Evolutionary conservation across 2,888 invertebrate species (phyloP).

Genomic region (Phyto melanocephala): DNA sequence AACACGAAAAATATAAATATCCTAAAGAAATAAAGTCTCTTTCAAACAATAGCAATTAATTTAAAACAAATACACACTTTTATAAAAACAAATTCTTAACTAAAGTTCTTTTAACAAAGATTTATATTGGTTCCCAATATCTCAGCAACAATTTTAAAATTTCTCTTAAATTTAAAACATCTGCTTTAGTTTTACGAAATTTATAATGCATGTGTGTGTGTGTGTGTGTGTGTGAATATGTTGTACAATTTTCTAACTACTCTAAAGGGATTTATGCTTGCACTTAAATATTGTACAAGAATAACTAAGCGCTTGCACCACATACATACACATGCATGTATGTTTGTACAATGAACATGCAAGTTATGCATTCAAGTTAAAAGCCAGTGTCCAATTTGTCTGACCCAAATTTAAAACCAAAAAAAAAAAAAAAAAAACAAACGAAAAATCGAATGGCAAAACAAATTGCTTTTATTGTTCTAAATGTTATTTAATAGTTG

Average conservation of each 20-base stretch:
- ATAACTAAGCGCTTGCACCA: neutral
- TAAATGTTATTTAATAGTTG: slow-evolving; percentile 45
- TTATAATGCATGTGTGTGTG: neutral
- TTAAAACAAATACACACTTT: neutral
- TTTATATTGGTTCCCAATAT: no score
- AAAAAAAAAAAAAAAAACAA: neutral
- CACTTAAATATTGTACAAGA: slow-evolving; percentile 38
- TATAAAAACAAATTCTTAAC: neutral
- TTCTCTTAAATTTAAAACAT: slow-evolving; percentile 26
- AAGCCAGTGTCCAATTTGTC: slow-evolving; percentile 44
- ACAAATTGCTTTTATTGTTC: slow-evolving; percentile 47
- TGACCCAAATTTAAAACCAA: slow-evolving; percentile 44
- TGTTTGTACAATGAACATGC: neutral
- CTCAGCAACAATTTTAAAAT: no score
- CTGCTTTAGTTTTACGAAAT: slow-evolving; percentile 15
- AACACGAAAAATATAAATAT: neutral
- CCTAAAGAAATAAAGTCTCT: neutral
- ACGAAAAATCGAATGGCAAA: slow-evolving; percentile 24
- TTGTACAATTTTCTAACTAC: slow-evolving; percentile 14
- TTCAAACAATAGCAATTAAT: slow-evolving; percentile 21
- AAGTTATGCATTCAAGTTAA: slow-evolving; percentile 37
- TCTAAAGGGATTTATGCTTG: slow-evolving; percentile 48
- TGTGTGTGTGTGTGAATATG: neutral
- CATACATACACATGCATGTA: neutral
- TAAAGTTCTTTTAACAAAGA: no score